Evolutionary conservation across 1,140 invertebrate species (phyloP).

Genomic region (Heterodera schachtii): DNA sequence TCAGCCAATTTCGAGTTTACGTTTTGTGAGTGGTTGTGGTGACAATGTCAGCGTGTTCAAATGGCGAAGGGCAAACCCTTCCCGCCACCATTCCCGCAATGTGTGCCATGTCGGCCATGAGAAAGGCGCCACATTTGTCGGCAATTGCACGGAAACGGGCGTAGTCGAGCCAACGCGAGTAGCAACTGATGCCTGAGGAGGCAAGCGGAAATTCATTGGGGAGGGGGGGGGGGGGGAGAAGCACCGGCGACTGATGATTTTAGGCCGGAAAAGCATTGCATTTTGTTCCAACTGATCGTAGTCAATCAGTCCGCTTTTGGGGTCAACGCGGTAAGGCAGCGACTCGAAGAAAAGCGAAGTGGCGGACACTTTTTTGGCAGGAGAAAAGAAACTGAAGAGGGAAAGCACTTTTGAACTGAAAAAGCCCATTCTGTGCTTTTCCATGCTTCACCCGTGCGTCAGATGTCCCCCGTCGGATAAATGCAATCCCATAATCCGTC

Average conservation of each 20-base stretch:
- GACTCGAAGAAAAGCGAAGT: slow-evolving; percentile 98
- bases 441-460: slow-evolving; percentile 61
- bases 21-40: slow-evolving; percentile 45
- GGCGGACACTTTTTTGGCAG: slow-evolving; percentile 88
- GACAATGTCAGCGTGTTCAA: slow-evolving; percentile 89
- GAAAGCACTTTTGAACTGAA: slow-evolving; percentile 20
- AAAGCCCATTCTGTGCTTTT: not conserved
- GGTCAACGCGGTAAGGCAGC: slow-evolving; percentile 92
- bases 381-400: slow-evolving; percentile 89
- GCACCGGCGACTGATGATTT: slow-evolving; percentile 85
- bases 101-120: slow-evolving; percentile 96
- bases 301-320: slow-evolving; percentile 85
- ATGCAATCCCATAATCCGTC: slow-evolving; percentile 92
- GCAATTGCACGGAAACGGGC: slow-evolving; percentile 83
- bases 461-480: slow-evolving; percentile 91
- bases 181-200: slow-evolving; percentile 79
- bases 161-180: slow-evolving; percentile 79
- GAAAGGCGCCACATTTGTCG: slow-evolving; percentile 80
- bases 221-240: not conserved
- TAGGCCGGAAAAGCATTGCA: slow-evolving; percentile 85
- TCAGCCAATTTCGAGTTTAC: not conserved
- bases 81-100: slow-evolving; percentile 88
- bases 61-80: slow-evolving; percentile 82
- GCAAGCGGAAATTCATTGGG: not conserved
- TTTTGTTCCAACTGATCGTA: slow-evolving; percentile 83